Evolutionary conservation across 2,797 vertebrate genomes (phyloP).

Genomic region (Botia kubotai): DNA sequence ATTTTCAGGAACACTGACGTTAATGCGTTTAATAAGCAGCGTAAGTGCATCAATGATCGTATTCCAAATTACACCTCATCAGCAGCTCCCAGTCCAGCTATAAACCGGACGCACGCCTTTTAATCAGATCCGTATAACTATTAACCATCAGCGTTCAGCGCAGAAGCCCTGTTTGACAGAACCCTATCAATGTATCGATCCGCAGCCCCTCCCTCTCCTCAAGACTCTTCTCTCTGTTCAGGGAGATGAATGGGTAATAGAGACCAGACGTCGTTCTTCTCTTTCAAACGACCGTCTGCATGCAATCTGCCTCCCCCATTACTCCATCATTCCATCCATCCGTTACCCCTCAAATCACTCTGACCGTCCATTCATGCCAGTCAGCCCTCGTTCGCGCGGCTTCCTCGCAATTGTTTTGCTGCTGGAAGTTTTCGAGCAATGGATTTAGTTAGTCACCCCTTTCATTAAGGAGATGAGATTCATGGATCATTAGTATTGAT

Average conservation of each 20-base stretch:
- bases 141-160: conserved; percentile 24
- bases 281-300: conserved; percentile 32
- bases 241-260: conserved; percentile 27
- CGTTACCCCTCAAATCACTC: conserved; percentile 18
- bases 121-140: conserved; percentile 32
- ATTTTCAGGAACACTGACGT: conserved; percentile 30
- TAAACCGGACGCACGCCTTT: conserved; percentile 42
- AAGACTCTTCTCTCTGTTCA: conserved; percentile 28
- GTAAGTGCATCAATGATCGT: conserved; percentile 42
- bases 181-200: conserved; percentile 47
- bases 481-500: conserved; percentile 66
- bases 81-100: conserved; percentile 44
- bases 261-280: conserved; percentile 22
- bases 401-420: conserved; percentile 34
- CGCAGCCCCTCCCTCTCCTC: conserved; percentile 12
- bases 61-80: conserved; percentile 49
- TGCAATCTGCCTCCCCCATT: conserved; percentile 9
- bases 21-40: conserved; percentile 45
- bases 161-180: conserved; percentile 41
- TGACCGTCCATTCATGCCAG: conserved; percentile 17
- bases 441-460: conserved; percentile 58
- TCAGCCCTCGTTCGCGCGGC: conserved; percentile 25
- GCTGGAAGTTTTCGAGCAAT: conserved; percentile 47
- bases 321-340: conserved; percentile 23
- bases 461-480: conserved; percentile 63